These are phyloP conservation scores for Abramis brama DNA, from an alignment of 2,113 vertebrate species.

Conservation along the genomic window DNA sequence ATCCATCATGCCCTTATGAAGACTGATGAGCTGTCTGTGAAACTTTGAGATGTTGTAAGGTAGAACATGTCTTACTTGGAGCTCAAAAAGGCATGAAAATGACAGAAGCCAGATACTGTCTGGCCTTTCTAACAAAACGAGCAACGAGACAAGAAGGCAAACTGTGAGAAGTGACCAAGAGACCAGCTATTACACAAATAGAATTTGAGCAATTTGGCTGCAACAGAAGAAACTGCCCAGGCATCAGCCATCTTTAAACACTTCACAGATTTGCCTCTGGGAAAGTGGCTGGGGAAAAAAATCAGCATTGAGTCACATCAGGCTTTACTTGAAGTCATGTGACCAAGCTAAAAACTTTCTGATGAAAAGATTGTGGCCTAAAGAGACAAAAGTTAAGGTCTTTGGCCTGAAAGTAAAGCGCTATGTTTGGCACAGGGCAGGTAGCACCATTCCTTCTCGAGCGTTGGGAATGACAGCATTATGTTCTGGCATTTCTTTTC, in stretches of 20 bases:
- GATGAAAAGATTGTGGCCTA: neutral
- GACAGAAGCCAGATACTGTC: neutral
- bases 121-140: slow-evolving; percentile 2
- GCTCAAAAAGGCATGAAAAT: neutral
- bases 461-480: slow-evolving; percentile 1
- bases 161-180: neutral
- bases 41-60: neutral
- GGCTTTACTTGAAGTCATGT: neutral
- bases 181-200: slow-evolving; percentile 13
- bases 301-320: neutral
- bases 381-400: neutral
- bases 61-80: neutral
- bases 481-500: slow-evolving; percentile 21
- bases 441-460: neutral
- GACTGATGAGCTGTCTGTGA: slow-evolving; percentile 3
- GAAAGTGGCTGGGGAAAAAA: neutral
- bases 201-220: slow-evolving; percentile 22
- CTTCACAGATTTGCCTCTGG: slow-evolving; percentile 31
- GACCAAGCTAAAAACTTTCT: neutral
- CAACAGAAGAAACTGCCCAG: neutral
- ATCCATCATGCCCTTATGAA: neutral
- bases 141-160: neutral
- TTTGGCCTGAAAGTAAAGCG: neutral
- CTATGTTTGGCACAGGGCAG: neutral
- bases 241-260: slow-evolving; percentile 19